Conservation (phyloP, 2,797 vertebrate genomes). For the Cryptoprocta ferox region DNA sequence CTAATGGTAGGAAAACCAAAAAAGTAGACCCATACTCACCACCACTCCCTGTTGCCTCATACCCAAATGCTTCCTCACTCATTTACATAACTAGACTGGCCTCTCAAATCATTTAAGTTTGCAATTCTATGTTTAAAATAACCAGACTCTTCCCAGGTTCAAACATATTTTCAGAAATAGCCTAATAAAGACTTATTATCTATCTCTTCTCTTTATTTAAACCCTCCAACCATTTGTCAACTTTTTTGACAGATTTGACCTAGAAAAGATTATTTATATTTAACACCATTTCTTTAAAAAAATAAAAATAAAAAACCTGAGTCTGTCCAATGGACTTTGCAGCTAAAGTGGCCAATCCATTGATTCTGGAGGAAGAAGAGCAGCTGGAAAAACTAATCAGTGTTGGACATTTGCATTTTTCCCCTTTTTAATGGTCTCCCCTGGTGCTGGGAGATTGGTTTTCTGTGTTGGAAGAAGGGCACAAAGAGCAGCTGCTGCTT, state of each 20-base stretch:
- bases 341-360: slow-evolving; percentile 79
- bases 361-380: slow-evolving; percentile 86
- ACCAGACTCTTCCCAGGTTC: background rate
- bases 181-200: background rate
- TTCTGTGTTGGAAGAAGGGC: slow-evolving; percentile 83
- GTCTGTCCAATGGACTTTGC: slow-evolving; percentile 23
- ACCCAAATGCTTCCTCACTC: background rate
- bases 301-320: background rate
- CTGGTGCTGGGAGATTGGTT: slow-evolving; percentile 84
- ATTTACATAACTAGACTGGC: background rate
- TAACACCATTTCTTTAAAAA: slow-evolving; percentile 18
- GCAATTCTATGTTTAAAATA: background rate
- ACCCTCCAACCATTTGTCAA: background rate
- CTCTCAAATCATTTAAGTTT: background rate
- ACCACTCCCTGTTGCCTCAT: background rate
- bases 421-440: slow-evolving; percentile 82
- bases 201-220: slow-evolving; percentile 1
- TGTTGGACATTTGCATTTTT: slow-evolving; percentile 86
- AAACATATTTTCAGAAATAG: slow-evolving; percentile 36
- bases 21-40: background rate
- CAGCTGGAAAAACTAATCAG: slow-evolving; percentile 87
- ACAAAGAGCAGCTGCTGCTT: slow-evolving; percentile 85
- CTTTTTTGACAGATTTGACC: background rate
- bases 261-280: slow-evolving; percentile 44
- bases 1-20: background rate